A percentile compares a stretch with the other conserved stretches of the same genome.
Evolutionary conservation across 2,113 vertebrate genomes (phyloP).

Genomic region (Himantopus leucocephalus): DNA sequence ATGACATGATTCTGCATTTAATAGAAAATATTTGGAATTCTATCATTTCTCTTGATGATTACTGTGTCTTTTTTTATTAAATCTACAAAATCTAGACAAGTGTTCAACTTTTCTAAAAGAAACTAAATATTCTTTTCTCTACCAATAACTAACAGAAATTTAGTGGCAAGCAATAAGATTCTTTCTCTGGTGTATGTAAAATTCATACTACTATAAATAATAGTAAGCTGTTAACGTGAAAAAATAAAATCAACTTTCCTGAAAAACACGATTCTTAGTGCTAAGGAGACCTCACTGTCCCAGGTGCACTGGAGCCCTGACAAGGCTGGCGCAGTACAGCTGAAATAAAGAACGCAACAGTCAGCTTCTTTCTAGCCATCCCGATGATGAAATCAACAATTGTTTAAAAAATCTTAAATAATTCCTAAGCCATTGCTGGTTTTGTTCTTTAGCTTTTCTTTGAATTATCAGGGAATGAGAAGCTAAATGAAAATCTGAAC

Average conservation of each 20-base stretch:
- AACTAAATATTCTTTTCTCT: background rate
- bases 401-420: background rate
- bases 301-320: background rate
- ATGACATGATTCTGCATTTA: background rate
- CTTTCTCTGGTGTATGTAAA: background rate
- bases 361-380: background rate
- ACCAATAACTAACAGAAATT: background rate
- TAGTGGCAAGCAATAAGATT: background rate
- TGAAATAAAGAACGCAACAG: background rate
- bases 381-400: background rate
- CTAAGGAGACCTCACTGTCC: background rate
- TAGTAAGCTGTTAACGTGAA: background rate
- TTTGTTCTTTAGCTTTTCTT: background rate
- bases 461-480: background rate
- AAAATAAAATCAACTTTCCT: background rate
- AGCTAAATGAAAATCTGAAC: background rate
- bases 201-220: background rate
- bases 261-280: background rate
- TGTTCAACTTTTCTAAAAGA: background rate
- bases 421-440: background rate
- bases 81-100: background rate
- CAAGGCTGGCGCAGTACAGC: background rate
- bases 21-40: background rate
- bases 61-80: background rate
- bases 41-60: background rate